These are phyloP conservation scores for Drosophila putrida DNA, from an alignment of 2,888 invertebrate genomes.

Conservation along the genomic window DNA sequence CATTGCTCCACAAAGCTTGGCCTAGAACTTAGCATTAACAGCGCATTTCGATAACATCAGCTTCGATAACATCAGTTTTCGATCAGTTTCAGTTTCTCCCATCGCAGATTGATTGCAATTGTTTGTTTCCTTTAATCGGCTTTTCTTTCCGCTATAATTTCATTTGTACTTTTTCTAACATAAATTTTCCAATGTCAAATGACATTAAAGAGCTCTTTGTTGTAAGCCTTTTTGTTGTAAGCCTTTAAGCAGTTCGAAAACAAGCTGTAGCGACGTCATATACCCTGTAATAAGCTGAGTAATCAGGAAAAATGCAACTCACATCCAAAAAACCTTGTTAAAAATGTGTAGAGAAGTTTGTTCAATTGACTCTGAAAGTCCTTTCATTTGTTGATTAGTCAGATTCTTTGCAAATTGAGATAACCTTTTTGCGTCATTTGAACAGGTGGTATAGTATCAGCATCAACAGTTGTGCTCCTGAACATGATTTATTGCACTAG, in stretches of 20 bases:
- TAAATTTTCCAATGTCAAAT: neutral
- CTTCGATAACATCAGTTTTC: no score
- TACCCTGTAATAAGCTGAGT: neutral
- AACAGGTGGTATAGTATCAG: neutral
- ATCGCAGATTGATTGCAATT: neutral
- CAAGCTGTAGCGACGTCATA: neutral
- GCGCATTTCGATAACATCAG: neutral
- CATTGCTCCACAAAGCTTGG: no score
- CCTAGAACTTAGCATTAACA: no score
- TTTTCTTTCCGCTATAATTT: neutral
- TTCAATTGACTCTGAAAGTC: neutral
- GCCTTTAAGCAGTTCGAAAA: neutral
- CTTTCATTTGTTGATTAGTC: neutral
- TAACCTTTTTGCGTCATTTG: neutral
- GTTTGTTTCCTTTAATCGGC: neutral
- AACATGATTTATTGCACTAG: slow-evolving; percentile 3
- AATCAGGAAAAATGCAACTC: neutral
- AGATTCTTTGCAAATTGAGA: neutral
- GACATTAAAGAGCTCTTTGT: neutral
- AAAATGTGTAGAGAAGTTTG: neutral
- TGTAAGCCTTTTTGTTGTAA: neutral
- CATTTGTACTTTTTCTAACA: neutral
- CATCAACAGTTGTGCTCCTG: neutral
- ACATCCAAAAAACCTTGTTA: no score
- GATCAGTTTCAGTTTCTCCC: no score